These are phyloP conservation scores for Enteromius anoplus DNA, from an alignment of 2,797 vertebrate genomes.

Conservation along the genomic window DNA sequence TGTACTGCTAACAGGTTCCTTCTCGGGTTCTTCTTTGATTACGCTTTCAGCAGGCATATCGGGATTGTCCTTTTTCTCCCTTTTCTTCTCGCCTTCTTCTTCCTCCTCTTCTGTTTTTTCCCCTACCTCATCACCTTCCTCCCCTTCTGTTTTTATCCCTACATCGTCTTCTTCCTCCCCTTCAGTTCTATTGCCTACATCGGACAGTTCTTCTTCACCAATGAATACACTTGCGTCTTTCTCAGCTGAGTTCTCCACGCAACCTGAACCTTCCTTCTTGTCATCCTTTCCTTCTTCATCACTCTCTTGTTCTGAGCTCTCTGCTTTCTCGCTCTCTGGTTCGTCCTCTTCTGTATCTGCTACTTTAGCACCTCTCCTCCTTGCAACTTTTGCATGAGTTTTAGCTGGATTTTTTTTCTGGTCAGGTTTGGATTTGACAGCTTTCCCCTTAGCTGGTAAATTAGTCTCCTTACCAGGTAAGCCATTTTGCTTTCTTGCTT, in stretches of 20 bases:
- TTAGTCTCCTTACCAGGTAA: constrained; percentile 37
- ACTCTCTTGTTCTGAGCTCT: constrained; percentile 63
- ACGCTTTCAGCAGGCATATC: constrained; percentile 44
- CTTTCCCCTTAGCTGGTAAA: constrained; percentile 53
- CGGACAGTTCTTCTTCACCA: constrained; percentile 62
- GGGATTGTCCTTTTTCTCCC: constrained; percentile 44
- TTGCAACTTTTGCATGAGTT: constrained; percentile 44
- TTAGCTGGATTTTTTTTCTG: constrained; percentile 45
- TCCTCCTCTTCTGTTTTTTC: constrained; percentile 48
- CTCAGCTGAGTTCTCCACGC: constrained; percentile 59
- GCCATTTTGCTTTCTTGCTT: constrained; percentile 45
- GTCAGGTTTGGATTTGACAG: constrained; percentile 46
- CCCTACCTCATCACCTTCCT: constrained; percentile 37
- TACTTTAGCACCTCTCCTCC: constrained; percentile 49
- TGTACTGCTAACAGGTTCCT: constrained; percentile 52
- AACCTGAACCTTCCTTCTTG: constrained; percentile 62
- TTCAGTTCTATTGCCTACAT: constrained; percentile 40
- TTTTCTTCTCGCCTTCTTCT: constrained; percentile 33
- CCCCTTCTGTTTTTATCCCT: constrained; percentile 42
- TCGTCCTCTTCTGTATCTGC: constrained; percentile 62
- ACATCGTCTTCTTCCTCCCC: constrained; percentile 53
- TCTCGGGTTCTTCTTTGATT: constrained; percentile 49
- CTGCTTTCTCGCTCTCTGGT: constrained; percentile 63
- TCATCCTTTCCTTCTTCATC: constrained; percentile 61
- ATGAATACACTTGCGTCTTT: constrained; percentile 64